phyloP scores from a whole-genome alignment of 2,888 invertebrate species.

The Pyrocoelia pectoralis region DNA sequence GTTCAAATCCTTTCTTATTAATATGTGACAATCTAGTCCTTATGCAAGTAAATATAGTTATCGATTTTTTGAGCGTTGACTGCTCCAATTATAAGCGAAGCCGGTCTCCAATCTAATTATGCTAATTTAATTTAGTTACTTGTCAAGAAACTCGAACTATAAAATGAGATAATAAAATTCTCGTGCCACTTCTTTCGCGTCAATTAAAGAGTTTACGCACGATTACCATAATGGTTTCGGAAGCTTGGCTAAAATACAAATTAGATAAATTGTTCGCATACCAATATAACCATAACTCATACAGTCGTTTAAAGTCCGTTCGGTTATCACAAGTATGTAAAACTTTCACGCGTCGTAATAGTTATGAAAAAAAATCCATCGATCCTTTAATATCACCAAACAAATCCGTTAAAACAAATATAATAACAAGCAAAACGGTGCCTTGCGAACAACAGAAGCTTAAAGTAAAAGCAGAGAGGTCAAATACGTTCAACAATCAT shows the following conservation, averaged over 20 bases:
- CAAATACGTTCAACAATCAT: neutral
- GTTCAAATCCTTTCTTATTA: neutral
- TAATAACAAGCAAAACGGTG: neutral
- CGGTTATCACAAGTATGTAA: slow-evolving; percentile 32
- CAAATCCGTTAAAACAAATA: neutral
- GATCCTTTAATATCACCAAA: neutral
- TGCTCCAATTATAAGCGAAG: slow-evolving; percentile 1
- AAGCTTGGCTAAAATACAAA: slow-evolving; percentile 26
- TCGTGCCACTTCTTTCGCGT: neutral
- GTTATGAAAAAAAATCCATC: neutral
- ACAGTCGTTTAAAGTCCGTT: slow-evolving; percentile 33
- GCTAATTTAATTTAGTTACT: neutral
- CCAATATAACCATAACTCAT: slow-evolving; percentile 25
- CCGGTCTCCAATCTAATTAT: neutral
- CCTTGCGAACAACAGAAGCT: slow-evolving; percentile 8
- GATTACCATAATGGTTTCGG: slow-evolving; percentile 17
- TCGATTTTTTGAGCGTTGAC: neutral
- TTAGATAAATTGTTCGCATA: slow-evolving; percentile 29
- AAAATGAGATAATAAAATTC: neutral
- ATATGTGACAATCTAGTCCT: neutral
- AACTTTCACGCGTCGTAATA: slow-evolving; percentile 5
- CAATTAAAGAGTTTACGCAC: neutral
- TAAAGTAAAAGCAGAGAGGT: neutral
- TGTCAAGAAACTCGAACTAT: neutral
- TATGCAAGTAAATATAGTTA: neutral